Evolutionary conservation across 2,888 invertebrate genomes (phyloP).

Genomic region (Allolobophora icterica): DNA sequence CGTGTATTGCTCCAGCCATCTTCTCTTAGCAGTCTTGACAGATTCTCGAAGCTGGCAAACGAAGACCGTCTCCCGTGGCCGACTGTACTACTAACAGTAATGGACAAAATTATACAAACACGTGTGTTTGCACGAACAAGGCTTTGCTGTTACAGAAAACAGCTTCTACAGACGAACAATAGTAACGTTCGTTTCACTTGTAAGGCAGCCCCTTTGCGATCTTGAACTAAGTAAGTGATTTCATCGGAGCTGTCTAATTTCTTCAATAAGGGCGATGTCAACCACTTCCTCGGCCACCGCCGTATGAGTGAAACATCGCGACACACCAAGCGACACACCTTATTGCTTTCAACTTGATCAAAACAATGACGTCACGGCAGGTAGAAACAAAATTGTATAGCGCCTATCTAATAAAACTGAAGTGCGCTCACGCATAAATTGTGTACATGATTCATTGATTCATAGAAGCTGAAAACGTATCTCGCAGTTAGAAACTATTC

Average conservation of each 20-base stretch:
- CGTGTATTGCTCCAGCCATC: slow-evolving; percentile 53
- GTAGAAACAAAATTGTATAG: background rate
- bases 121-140: background rate
- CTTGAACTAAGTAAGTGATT: background rate
- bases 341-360: background rate
- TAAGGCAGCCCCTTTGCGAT: background rate
- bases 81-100: background rate
- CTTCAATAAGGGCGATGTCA: background rate
- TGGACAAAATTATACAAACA: background rate
- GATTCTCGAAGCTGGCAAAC: background rate
- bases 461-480: too few species aligned
- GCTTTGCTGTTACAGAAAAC: background rate
- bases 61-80: background rate
- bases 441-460: too few species aligned
- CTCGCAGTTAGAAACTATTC: too few species aligned
- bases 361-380: background rate
- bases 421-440: too few species aligned
- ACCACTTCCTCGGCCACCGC: background rate
- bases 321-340: background rate
- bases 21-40: background rate
- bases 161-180: background rate
- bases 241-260: background rate
- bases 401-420: background rate
- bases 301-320: background rate
- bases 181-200: background rate